Conservation (phyloP, 2,113 vertebrate genomes). For the Equus przewalskii region DNA sequence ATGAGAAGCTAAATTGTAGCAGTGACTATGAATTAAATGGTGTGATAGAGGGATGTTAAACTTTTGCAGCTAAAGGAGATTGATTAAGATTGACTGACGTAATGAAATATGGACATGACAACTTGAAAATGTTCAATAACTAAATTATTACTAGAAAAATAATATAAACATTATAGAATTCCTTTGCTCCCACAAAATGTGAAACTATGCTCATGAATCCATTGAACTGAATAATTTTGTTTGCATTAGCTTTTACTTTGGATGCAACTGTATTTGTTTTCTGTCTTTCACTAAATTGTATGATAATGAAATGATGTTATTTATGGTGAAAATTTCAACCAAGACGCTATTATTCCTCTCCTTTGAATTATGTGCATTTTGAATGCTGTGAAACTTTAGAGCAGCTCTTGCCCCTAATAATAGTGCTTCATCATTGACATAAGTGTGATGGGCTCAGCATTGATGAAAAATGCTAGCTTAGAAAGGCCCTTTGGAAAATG, state of each 20-base stretch:
- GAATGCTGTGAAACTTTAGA: slow-evolving; percentile 43
- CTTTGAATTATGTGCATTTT: slow-evolving; percentile 56
- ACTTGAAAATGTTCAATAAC: background rate
- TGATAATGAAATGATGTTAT: background rate
- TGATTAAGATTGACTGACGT: background rate
- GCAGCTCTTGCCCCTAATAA: background rate
- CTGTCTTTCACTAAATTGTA: background rate
- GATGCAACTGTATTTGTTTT: slow-evolving; percentile 36
- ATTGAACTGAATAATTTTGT: background rate
- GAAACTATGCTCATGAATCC: background rate
- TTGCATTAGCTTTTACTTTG: slow-evolving; percentile 31
- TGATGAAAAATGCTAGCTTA: slow-evolving; percentile 18
- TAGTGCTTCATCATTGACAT: background rate
- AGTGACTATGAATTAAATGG: background rate
- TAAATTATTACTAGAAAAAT: background rate
- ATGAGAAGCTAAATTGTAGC: background rate
- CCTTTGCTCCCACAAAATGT: background rate
- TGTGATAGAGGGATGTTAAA: too few species aligned
- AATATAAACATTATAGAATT: background rate
- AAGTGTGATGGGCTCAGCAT: background rate
- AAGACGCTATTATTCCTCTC: background rate
- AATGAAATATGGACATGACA: background rate
- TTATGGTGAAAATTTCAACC: background rate
- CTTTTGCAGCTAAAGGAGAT: background rate
- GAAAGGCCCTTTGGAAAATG: slow-evolving; percentile 45